These are phyloP conservation scores for Pyrocoelia pectoralis DNA, from an alignment of 2,888 invertebrate genomes.

Conservation along the genomic window DNA sequence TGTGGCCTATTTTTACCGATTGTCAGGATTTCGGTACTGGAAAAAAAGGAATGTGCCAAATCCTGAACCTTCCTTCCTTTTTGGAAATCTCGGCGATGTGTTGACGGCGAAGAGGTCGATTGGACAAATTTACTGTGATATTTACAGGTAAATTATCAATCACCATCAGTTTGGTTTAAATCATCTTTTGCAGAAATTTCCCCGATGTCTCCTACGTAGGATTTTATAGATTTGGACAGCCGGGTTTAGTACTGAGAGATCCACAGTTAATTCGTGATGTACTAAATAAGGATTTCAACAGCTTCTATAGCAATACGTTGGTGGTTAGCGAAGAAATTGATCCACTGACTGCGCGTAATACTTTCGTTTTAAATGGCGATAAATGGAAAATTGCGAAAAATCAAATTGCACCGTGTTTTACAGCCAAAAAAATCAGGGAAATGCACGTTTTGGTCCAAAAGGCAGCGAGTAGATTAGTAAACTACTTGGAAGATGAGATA, in stretches of 20 bases:
- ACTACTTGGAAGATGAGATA: conserved; percentile 51
- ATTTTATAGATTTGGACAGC: conserved; percentile 49
- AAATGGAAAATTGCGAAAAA: conserved; percentile 62
- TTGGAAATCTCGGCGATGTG: conserved; percentile 47
- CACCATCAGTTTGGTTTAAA: not conserved
- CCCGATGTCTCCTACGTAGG: conserved; percentile 53
- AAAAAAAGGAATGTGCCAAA: conserved; percentile 44
- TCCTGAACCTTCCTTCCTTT: conserved; percentile 41
- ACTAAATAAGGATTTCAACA: conserved; percentile 52
- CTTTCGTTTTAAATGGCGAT: conserved; percentile 60
- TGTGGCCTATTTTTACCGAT: not conserved
- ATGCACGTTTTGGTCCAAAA: conserved; percentile 60
- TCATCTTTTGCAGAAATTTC: conserved; percentile 46
- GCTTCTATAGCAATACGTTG: conserved; percentile 56
- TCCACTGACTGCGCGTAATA: conserved; percentile 60
- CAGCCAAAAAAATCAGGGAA: conserved; percentile 59
- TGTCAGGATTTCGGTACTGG: conserved; percentile 43
- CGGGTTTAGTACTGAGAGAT: conserved; percentile 52
- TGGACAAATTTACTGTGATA: conserved; percentile 44
- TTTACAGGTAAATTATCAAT: conserved; percentile 45
- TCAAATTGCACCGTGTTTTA: conserved; percentile 62
- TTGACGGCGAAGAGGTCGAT: conserved; percentile 44
- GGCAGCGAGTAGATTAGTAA: conserved; percentile 56
- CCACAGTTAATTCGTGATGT: conserved; percentile 54
- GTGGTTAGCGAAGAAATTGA: conserved; percentile 57